Percentiles rank a stretch among this genome's conserved stretches.
Evolutionary conservation across 2,888 invertebrate genomes (phyloP).

Genomic region (Drosophila melanosoma): DNA sequence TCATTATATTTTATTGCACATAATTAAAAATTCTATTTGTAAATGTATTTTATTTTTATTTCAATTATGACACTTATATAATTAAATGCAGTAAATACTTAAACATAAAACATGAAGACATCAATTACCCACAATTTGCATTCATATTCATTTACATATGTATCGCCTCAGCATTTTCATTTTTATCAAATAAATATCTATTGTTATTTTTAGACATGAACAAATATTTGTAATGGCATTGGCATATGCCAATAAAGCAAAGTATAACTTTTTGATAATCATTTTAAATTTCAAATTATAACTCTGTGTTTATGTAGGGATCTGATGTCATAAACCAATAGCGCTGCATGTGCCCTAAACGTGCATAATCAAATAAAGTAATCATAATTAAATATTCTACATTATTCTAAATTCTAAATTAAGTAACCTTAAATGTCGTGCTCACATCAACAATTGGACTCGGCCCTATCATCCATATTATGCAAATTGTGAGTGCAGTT

Average conservation of each 20-base stretch:
- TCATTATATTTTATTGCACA: too few species aligned
- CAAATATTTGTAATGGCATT: neutral
- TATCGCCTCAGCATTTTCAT: neutral
- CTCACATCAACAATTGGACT: conserved; percentile 48
- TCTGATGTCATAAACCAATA: neutral
- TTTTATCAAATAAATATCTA: neutral
- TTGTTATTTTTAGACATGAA: neutral
- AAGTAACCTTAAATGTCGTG: conserved; percentile 55
- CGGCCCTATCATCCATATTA: conserved; percentile 46
- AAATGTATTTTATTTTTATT: neutral
- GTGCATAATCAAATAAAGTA: neutral
- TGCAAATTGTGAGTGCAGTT: conserved; percentile 55
- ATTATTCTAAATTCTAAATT: too few species aligned
- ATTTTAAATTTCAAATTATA: neutral
- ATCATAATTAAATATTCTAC: neutral
- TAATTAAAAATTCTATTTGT: neutral
- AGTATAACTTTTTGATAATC: neutral
- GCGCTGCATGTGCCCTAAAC: neutral
- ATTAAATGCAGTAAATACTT: neutral
- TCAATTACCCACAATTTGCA: neutral
- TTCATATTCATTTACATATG: neutral
- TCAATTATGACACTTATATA: neutral
- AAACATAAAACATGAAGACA: neutral
- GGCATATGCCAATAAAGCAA: neutral
- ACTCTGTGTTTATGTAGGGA: neutral